Percentiles rank a stretch among this genome's conserved stretches.
These are phyloP conservation scores for Sphenodon punctatus DNA, from an alignment of 2,797 vertebrate genomes.

Conservation along the genomic window DNA sequence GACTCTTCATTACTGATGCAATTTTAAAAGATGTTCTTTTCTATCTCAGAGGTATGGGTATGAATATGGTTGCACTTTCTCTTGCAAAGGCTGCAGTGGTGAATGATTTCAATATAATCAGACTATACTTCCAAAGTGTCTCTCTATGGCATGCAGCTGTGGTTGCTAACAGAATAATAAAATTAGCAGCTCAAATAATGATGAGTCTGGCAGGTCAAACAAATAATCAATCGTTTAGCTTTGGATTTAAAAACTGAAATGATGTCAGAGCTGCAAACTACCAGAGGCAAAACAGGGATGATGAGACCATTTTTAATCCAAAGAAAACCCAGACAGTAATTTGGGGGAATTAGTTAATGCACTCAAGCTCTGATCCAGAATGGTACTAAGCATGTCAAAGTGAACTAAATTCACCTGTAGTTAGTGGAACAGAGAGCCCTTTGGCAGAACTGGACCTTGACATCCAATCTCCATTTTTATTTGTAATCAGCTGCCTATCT, in stretches of 20 bases:
- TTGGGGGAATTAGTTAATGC: conserved; percentile 22
- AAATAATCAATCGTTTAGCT: conserved; percentile 52
- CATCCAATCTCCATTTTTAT: conserved; percentile 35
- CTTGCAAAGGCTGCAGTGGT: conserved; percentile 53
- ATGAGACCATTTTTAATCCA: conserved; percentile 35
- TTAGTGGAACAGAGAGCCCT: not conserved
- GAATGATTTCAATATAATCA: conserved; percentile 76
- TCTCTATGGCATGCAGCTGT: conserved; percentile 57
- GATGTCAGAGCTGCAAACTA: conserved; percentile 41
- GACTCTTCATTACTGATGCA: too few species aligned
- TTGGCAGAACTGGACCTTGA: conserved; percentile 21
- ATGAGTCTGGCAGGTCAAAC: conserved; percentile 66
- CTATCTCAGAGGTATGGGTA: conserved; percentile 43
- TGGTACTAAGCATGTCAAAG: not conserved
- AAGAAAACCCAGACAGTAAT: conserved; percentile 24
- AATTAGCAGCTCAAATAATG: conserved; percentile 76
- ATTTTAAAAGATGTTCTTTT: too few species aligned
- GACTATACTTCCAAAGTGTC: conserved; percentile 69
- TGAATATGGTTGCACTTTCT: conserved; percentile 64
- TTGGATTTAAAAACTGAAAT: conserved; percentile 46
- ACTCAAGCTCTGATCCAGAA: not conserved
- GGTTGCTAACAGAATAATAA: conserved; percentile 76
- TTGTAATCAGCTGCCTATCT: not conserved
- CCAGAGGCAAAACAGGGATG: conserved; percentile 34
- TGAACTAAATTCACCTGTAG: not conserved